These are phyloP conservation scores for Leptinotarsa tumamoca DNA, from an alignment of 2,888 invertebrate species.

Conservation along the genomic window DNA sequence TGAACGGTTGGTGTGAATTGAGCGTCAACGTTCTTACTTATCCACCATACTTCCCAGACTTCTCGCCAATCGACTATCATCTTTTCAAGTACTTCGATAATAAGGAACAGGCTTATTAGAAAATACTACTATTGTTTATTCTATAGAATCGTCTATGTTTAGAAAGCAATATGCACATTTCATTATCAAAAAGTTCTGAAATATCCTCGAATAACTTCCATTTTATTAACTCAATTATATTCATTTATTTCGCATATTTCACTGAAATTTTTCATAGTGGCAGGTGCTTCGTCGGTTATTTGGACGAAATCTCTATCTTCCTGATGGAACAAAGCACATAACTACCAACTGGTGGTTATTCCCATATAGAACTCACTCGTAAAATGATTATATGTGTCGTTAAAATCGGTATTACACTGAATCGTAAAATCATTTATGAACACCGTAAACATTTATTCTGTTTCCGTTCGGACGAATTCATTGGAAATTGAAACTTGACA, in stretches of 20 bases:
- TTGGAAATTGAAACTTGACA: neutral
- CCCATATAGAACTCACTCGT: neutral
- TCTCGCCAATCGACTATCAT: too few species aligned
- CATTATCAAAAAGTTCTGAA: too few species aligned
- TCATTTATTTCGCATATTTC: neutral
- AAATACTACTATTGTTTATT: too few species aligned
- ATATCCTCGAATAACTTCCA: too few species aligned
- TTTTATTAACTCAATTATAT: too few species aligned
- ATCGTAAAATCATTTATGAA: conserved; percentile 2
- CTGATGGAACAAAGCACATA: neutral
- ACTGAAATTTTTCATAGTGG: neutral
- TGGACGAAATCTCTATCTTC: neutral
- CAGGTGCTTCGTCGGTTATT: neutral
- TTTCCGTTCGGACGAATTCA: neutral
- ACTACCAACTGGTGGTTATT: neutral
- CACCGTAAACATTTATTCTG: neutral
- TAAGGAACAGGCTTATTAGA: too few species aligned
- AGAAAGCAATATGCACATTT: too few species aligned
- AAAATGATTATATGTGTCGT: conserved; percentile 3
- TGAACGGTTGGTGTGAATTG: too few species aligned
- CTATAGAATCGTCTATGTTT: too few species aligned
- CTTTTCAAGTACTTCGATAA: too few species aligned
- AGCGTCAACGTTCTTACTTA: too few species aligned
- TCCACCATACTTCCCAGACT: too few species aligned
- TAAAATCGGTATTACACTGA: neutral